A percentile compares a stretch with the other conserved stretches of the same genome.
phyloP scores from a whole-genome alignment of 2,113 vertebrate species.

The Oriolus oriolus region DNA sequence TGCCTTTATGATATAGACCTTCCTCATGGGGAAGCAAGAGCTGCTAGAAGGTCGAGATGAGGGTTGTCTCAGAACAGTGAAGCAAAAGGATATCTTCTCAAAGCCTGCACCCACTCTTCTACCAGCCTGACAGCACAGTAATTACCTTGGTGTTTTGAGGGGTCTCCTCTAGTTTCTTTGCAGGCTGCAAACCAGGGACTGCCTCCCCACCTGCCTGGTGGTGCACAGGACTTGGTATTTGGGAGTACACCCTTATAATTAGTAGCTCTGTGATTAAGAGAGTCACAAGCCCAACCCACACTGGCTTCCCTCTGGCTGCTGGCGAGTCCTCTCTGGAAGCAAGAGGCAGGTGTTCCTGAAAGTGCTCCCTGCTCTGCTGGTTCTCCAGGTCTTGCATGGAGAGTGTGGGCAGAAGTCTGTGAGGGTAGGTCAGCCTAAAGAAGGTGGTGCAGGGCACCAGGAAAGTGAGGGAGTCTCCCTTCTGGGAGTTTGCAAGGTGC shows the following conservation, averaged over 20 bases:
- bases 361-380: neutral
- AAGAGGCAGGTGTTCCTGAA: neutral
- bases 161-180: neutral
- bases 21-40: neutral
- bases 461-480: neutral
- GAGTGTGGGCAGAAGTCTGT: neutral
- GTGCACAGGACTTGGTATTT: neutral
- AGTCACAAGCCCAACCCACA: neutral
- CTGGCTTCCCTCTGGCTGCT: neutral
- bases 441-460: neutral
- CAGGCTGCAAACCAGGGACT: neutral
- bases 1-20: neutral
- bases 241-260: neutral
- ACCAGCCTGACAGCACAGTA: neutral
- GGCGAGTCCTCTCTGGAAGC: accelerated
- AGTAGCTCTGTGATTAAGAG: neutral
- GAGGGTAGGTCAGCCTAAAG: neutral
- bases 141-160: neutral
- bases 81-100: neutral
- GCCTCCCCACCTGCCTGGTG: neutral
- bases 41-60: neutral
- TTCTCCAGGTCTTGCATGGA: neutral
- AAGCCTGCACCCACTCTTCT: neutral
- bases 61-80: neutral
- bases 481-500: neutral